Evolutionary conservation across 30 jellyfish, hydroid and myxozoan species (phyloP).

Genomic region (Chrysaora quinquecirrha): DNA sequence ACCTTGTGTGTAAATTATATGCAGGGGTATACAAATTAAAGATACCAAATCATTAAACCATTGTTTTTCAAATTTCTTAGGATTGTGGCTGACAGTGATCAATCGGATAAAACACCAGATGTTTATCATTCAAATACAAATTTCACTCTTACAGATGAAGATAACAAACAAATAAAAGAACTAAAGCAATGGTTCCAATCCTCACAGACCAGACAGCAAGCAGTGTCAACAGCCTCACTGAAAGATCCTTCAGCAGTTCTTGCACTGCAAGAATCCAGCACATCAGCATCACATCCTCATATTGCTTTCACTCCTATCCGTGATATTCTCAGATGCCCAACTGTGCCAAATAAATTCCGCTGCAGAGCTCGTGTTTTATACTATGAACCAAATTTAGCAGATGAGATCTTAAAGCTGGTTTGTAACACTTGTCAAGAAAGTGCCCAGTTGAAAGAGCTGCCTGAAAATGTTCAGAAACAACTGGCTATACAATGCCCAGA

Average conservation of each 20-base stretch:
- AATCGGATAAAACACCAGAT: no score
- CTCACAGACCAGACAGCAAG: no score
- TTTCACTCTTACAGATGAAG: conserved; percentile 46
- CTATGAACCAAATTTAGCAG: conserved; percentile 31
- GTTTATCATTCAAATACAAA: conserved; percentile 51
- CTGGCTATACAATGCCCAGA: conserved; percentile 24
- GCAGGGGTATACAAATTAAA: no score
- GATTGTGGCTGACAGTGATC: no score
- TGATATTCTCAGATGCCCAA: not conserved
- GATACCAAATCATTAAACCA: no score
- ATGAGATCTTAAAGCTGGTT: conserved; percentile 19
- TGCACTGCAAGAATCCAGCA: conserved; percentile 59
- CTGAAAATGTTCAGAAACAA: not conserved
- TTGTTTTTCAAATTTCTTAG: no score
- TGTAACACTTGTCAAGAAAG: conserved; percentile 43
- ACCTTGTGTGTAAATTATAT: no score
- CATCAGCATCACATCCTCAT: conserved; percentile 29
- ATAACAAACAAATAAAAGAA: conserved; percentile 22
- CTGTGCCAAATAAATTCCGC: conserved; percentile 64
- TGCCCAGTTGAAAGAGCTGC: not conserved
- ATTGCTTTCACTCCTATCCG: conserved; percentile 31
- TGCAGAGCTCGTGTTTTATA: conserved; percentile 55
- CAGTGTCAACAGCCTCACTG: no score
- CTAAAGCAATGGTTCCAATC: conserved; percentile 27
- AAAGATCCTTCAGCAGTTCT: no score